Conservation (phyloP, 2,888 invertebrate species). For the Periphyllus acericola region DNA sequence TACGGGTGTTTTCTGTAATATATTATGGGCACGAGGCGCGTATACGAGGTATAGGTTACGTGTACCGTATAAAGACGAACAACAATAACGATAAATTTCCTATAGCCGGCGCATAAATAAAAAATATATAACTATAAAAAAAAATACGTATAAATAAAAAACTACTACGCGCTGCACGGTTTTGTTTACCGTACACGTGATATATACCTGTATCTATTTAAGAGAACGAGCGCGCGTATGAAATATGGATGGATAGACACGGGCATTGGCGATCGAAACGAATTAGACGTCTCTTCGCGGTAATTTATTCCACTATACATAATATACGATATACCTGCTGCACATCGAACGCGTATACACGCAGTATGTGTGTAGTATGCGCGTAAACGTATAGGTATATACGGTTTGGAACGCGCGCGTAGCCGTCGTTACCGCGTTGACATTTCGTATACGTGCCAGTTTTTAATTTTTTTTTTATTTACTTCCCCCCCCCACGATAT, state of each 20-base stretch:
- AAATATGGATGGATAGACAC: neutral
- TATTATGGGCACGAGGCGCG: slow-evolving; percentile 14
- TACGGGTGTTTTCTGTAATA: neutral
- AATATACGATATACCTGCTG: no score
- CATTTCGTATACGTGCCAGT: slow-evolving; percentile 29
- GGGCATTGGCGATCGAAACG: slow-evolving; percentile 2
- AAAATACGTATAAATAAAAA: neutral
- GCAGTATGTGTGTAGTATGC: neutral
- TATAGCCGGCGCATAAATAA: slow-evolving; percentile 4
- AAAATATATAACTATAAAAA: no score
- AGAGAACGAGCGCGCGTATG: neutral
- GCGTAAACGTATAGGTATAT: neutral
- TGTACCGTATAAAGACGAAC: slow-evolving; percentile 19
- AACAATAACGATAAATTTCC: slow-evolving; percentile 37
- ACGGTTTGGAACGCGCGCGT: neutral
- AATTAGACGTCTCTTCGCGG: neutral
- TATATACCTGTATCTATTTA: no score
- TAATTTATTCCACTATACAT: slow-evolving; percentile 19
- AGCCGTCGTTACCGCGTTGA: slow-evolving; percentile 23
- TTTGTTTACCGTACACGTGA: neutral
- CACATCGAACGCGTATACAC: no score
- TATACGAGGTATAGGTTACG: no score
- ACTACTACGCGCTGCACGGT: neutral
- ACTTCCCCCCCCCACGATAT: neutral
- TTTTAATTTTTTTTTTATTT: neutral